phyloP scores from a whole-genome alignment of 2,888 invertebrate genomes.

The Acholoe squamosa region DNA sequence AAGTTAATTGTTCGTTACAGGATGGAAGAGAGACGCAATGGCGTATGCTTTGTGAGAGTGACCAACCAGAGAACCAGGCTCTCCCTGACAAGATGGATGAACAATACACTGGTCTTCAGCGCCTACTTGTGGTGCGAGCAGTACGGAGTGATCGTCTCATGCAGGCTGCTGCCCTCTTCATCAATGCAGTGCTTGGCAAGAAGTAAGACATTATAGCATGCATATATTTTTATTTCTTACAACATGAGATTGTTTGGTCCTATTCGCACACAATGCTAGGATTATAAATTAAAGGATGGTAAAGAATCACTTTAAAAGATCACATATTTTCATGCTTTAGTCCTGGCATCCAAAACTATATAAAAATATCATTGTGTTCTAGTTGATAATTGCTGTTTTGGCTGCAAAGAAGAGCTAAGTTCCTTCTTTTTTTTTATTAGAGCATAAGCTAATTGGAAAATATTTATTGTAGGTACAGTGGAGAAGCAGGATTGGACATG shows the following conservation, averaged over 20 bases:
- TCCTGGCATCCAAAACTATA: too few relatives aligned
- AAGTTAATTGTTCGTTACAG: slow-evolving; percentile 64
- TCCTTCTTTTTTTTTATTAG: too few relatives aligned
- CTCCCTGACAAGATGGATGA: slow-evolving; percentile 83
- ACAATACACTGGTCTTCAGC: slow-evolving; percentile 79
- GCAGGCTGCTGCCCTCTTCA: slow-evolving; percentile 79
- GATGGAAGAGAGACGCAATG: slow-evolving; percentile 83
- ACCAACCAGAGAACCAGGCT: slow-evolving; percentile 78
- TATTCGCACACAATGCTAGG: background rate
- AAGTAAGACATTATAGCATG: slow-evolving; percentile 64
- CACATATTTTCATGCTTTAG: too few relatives aligned
- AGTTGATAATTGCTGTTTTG: too few relatives aligned
- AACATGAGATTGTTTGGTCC: too few relatives aligned
- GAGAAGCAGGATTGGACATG: slow-evolving; percentile 78
- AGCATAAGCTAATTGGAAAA: too few relatives aligned
- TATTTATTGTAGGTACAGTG: slow-evolving; percentile 73
- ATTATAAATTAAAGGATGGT: too few relatives aligned
- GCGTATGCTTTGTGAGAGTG: slow-evolving; percentile 82
- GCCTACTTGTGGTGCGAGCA: slow-evolving; percentile 81
- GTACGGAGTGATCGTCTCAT: slow-evolving; percentile 81
- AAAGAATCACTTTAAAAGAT: too few relatives aligned
- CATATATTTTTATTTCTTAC: slow-evolving; percentile 35
- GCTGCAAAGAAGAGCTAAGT: too few relatives aligned
- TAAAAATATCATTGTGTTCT: too few relatives aligned
- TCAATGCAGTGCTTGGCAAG: slow-evolving; percentile 78